Evolutionary conservation across 2,888 invertebrate species (phyloP).

Genomic region (Criorhina ranunculi): DNA sequence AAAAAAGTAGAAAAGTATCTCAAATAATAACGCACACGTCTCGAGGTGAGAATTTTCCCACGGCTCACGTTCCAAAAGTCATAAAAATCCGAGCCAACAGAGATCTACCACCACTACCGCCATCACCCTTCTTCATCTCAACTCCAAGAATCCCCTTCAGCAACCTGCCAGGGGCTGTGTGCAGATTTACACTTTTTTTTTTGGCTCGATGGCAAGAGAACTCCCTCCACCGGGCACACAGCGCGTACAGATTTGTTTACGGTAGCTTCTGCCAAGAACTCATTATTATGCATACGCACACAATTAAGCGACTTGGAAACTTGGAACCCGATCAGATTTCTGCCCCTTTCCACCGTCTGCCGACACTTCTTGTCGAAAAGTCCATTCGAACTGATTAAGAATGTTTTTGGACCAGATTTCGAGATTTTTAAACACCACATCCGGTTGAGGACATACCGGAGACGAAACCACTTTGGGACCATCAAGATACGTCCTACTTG

Average conservation of each 20-base stretch:
- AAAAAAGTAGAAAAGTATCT: slow-evolving; percentile 7
- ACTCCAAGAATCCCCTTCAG: slow-evolving; percentile 53
- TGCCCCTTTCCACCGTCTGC: neutral
- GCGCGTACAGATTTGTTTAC: slow-evolving; percentile 68
- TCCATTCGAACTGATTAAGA: slow-evolving; percentile 42
- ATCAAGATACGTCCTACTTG: slow-evolving; percentile 70
- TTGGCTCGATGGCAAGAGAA: slow-evolving; percentile 64
- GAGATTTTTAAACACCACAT: slow-evolving; percentile 47
- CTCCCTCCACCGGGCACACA: slow-evolving; percentile 22
- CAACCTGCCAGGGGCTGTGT: slow-evolving; percentile 58
- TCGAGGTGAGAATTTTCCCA: slow-evolving; percentile 68
- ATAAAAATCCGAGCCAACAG: slow-evolving; percentile 57
- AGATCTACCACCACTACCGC: slow-evolving; percentile 18
- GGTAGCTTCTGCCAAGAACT: slow-evolving; percentile 70
- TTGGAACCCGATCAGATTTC: slow-evolving; percentile 66
- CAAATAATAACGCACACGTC: slow-evolving; percentile 39
- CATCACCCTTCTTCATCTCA: slow-evolving; percentile 30
- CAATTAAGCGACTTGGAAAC: slow-evolving; percentile 30
- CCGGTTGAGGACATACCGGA: slow-evolving; percentile 55
- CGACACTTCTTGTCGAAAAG: slow-evolving; percentile 15
- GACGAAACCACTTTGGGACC: slow-evolving; percentile 40
- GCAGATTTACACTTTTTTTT: slow-evolving; percentile 58
- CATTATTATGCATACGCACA: slow-evolving; percentile 55
- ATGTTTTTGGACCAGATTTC: slow-evolving; percentile 7
- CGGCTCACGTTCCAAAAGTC: slow-evolving; percentile 57